Base-by-base conservation (phyloP, 2,888 invertebrate genomes). In the Teleiodes luculella region DNA sequence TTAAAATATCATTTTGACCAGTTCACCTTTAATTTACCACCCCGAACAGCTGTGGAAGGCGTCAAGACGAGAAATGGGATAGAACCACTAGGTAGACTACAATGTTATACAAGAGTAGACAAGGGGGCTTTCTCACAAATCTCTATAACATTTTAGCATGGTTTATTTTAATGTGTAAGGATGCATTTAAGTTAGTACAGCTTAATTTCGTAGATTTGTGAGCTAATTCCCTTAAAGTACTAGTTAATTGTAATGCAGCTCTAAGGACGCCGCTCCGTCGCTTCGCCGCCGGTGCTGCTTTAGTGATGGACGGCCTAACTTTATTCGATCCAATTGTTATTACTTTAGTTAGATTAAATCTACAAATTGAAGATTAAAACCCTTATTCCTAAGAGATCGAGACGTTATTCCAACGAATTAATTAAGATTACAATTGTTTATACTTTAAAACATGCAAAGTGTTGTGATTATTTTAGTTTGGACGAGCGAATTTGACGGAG, bases 51-150 rank as follows among this genome's bases (percentile, higher is more conserved):
- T 66, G 57, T 63, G 64, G 69, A 66, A 70, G 65, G 65, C 72
- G 70, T 74, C 80, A 74, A 80, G 76, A 80, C 74, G 76, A 76
- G 78, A 79, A 74, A 78, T 79, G 75, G 65, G 72, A 78, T 81
- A 81, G 74, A 79, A 80, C 75, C 76, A 74, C 80, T 78, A 39
- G 24, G 39, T 39, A 80, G 69, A 76, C 86, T 86, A 86, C 76
- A 53, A 74, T 81, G 80, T 77, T 78, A 77, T 83, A 87, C 83
- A 84, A 79, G 76, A 81, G 74, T 84, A 83, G 78, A 79, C 80
- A 79, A 76, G 78, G 74, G 83, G 75, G 24, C n/a, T 11, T 10
- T 20, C 20, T 24, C 10, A 43, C 43, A 43, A 43, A 43, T 43
- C 24, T 18, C 11, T 13, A 43, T 18, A 41, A 3, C 2, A 33